A percentile compares a stretch with the other conserved stretches of the same genome.
These are phyloP conservation scores for Acipenser transmontanus DNA, from an alignment of 2,797 vertebrate genomes.

Conservation along the genomic window DNA sequence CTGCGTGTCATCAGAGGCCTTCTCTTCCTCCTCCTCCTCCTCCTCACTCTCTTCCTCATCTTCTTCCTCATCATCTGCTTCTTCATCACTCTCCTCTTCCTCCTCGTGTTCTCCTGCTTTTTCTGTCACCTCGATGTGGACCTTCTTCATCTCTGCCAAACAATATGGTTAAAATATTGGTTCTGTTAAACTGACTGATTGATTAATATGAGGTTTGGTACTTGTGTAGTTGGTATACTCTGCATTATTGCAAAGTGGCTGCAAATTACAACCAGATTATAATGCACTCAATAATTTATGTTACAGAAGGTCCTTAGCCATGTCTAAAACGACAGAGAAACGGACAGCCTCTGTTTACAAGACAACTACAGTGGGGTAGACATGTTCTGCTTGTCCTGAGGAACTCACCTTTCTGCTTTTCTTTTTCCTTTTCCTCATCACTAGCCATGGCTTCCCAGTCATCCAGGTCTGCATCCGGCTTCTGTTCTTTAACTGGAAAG, in stretches of 20 bases:
- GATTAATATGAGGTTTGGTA: not conserved
- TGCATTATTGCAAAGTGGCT: too few relatives aligned
- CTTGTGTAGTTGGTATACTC: too few relatives aligned
- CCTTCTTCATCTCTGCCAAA: constrained; percentile 72
- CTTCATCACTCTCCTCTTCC: constrained; percentile 69
- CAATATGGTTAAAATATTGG: not conserved
- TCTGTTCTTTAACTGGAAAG: constrained; percentile 57
- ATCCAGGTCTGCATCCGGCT: constrained; percentile 63
- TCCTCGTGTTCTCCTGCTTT: constrained; percentile 66
- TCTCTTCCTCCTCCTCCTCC: constrained; percentile 49
- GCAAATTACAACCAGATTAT: too few relatives aligned
- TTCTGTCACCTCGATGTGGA: constrained; percentile 91
- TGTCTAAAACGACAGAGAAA: too few relatives aligned
- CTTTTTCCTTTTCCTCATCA: constrained; percentile 72
- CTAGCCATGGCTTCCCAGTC: constrained; percentile 83
- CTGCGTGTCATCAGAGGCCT: constrained; percentile 27
- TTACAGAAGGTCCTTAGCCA: too few relatives aligned
- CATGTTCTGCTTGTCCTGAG: too few relatives aligned
- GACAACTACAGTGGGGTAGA: too few relatives aligned
- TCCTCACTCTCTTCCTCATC: constrained; percentile 69
- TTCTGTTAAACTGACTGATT: too few relatives aligned
- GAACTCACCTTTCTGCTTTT: constrained; percentile 14
- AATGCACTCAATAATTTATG: too few relatives aligned
- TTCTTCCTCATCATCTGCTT: constrained; percentile 67
- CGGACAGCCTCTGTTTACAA: too few relatives aligned